Evolutionary conservation across 2,888 invertebrate species (phyloP), one percentile per base, ranked within the genome.

Genomic region (Synanthedon vespiformis): DNA sequence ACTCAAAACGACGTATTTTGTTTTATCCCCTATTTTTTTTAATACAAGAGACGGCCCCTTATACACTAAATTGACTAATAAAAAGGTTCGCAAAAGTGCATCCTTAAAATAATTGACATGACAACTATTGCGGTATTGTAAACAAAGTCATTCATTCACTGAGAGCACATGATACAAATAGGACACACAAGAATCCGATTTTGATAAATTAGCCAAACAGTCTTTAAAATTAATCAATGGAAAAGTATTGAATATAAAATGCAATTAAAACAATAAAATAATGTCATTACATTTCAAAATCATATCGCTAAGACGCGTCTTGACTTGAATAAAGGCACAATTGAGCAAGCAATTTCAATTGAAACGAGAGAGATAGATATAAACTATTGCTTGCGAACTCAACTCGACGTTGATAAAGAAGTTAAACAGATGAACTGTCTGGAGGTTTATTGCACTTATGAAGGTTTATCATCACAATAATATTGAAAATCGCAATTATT

Each of bases 1-100:
- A 69, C 71, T 80, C 75, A 53, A 74, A 68, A 55, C 76, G 80
- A 57, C 68, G 73, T 77, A 80, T 81, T 67, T 77, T 78, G 73
- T 61, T 61, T 61, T 56, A 55, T 55, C 62, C 58, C 57, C 58
- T 58, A 56, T 53, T 22, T 22, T 44, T 44, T 2, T 34, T 34
- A 10, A 10, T 34, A 34, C 10, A 10, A 8, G 34, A 34, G 10
- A 34, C 34, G 34, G 34, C 10, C 34, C 34, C 2, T 34, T 34
- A 34, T 34, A 34, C 6, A 34, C 34, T 34, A 34, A 34, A 34
- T 2, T 34, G 34, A 10, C 34, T 34, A 34, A 34, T 34, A 10
- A 34, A 34, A 8, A 34, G 8, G 10, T 34, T 34, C 34, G 22
- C 22, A 22, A 22, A 34, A 10, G 10, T 34, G 34, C 10, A 34